Evolutionary conservation across 2,888 invertebrate species (phyloP).

Genomic region (Eupsilia transversa): DNA sequence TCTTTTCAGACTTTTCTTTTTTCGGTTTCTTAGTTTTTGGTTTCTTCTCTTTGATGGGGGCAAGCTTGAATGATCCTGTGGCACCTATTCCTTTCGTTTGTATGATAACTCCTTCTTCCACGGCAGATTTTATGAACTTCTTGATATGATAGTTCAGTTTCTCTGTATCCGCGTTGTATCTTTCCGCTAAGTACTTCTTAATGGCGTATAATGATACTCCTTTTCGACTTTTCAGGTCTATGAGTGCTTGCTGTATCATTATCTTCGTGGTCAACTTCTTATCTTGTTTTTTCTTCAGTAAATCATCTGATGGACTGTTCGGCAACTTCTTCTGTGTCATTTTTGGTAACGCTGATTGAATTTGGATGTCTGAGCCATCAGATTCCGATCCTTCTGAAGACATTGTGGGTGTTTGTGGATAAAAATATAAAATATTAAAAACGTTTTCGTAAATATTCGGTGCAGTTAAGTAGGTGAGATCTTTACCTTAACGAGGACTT

Average conservation of each 20-base stretch:
- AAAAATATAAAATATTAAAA: neutral
- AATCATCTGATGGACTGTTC: constrained; percentile 32
- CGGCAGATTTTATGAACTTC: constrained; percentile 78
- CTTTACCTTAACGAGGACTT: constrained; percentile 68
- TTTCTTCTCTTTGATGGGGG: constrained; percentile 70
- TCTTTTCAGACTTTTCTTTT: constrained; percentile 61
- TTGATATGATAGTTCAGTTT: constrained; percentile 81
- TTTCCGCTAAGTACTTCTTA: constrained; percentile 81
- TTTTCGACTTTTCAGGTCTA: constrained; percentile 78
- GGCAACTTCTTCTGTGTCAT: constrained; percentile 64
- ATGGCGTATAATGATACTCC: constrained; percentile 84
- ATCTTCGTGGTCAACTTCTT: constrained; percentile 80
- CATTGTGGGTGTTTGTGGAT: constrained; percentile 55
- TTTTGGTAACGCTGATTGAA: constrained; percentile 66
- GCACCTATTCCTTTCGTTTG: constrained; percentile 84
- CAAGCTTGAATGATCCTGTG: constrained; percentile 83
- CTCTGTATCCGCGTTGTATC: constrained; percentile 76
- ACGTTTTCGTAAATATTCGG: neutral
- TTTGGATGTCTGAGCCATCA: constrained; percentile 72
- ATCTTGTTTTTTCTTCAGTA: constrained; percentile 37
- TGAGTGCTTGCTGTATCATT: constrained; percentile 81
- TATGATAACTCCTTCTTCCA: constrained; percentile 79
- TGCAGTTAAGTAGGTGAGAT: constrained; percentile 25
- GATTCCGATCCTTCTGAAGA: constrained; percentile 71
- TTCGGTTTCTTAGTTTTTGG: constrained; percentile 66